A percentile compares a stretch with the other conserved stretches of the same genome.
phyloP scores from a whole-genome alignment of 2,113 vertebrate species.

The Brevimyrus niger region DNA sequence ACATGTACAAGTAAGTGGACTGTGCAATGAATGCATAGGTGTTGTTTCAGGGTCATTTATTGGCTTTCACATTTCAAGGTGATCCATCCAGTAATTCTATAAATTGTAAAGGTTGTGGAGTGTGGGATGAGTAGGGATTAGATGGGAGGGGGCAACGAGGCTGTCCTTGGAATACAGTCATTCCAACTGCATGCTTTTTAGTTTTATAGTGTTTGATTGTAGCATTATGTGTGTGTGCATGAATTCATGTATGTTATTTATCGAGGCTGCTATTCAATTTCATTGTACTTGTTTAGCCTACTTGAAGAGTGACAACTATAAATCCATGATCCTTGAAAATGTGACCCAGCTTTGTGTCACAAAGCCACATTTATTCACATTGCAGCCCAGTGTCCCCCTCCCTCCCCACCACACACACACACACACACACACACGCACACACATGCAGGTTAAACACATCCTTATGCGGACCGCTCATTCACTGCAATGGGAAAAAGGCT shows the following conservation, averaged over 20 bases:
- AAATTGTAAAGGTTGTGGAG: background rate
- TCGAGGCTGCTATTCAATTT: background rate
- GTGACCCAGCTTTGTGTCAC: background rate
- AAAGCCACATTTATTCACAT: background rate
- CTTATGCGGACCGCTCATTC: too few species aligned
- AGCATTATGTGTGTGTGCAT: background rate
- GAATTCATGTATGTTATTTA: background rate
- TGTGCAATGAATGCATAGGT: background rate
- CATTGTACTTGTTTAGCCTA: background rate
- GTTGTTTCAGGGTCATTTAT: background rate
- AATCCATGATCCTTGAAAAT: background rate
- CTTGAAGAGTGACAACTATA: background rate
- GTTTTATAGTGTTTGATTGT: background rate
- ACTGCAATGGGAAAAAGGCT: too few species aligned
- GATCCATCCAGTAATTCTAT: background rate
- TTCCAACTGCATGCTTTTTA: background rate
- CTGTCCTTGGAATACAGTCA: background rate
- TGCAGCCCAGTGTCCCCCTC: background rate
- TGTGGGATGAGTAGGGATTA: background rate
- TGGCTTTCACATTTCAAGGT: background rate
- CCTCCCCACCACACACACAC: too few species aligned
- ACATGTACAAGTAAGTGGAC: background rate
- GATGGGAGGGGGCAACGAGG: background rate
- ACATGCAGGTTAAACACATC: too few species aligned
- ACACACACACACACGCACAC: too few species aligned